Conservation (phyloP, 2,113 vertebrate genomes). For the Columba livia region DNA sequence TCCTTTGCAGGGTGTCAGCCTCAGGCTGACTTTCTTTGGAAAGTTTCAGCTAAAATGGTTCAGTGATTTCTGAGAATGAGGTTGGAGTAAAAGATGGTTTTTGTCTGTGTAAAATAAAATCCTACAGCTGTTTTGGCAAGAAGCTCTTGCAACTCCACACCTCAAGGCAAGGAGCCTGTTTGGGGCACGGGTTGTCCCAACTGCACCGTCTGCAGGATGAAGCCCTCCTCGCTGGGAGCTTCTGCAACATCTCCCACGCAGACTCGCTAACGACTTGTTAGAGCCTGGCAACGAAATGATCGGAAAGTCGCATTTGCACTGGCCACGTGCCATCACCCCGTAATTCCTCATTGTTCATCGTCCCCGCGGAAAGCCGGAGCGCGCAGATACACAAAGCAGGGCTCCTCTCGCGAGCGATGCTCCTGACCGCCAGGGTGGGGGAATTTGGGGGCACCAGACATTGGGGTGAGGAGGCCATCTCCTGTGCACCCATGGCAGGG, state of each 20-base stretch:
- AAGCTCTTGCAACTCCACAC: neutral
- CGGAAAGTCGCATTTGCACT: neutral
- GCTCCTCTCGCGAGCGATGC: neutral
- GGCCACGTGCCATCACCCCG: neutral
- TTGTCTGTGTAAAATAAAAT: constrained; percentile 19
- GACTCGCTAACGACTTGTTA: neutral
- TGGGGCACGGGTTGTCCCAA: neutral
- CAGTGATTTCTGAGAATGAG: constrained; percentile 63
- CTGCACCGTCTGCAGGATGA: neutral
- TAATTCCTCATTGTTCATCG: constrained; percentile 60
- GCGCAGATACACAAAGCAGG: neutral
- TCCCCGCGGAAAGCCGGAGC: neutral
- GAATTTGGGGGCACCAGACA: neutral
- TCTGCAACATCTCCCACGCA: neutral
- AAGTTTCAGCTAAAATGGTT: constrained; percentile 65
- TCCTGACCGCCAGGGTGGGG: neutral
- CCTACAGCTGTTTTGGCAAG: neutral
- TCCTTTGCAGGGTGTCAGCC: constrained; percentile 66
- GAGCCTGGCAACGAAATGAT: constrained; percentile 13
- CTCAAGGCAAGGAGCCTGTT: neutral
- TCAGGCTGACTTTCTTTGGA: constrained; percentile 64
- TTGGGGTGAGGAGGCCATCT: accelerated
- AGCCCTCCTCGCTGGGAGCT: neutral
- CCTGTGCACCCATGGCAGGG: accelerated
- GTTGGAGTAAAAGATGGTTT: constrained; percentile 39